These are phyloP conservation scores for Fulmarus glacialis DNA, from an alignment of 2,113 vertebrate species.

Conservation along the genomic window DNA sequence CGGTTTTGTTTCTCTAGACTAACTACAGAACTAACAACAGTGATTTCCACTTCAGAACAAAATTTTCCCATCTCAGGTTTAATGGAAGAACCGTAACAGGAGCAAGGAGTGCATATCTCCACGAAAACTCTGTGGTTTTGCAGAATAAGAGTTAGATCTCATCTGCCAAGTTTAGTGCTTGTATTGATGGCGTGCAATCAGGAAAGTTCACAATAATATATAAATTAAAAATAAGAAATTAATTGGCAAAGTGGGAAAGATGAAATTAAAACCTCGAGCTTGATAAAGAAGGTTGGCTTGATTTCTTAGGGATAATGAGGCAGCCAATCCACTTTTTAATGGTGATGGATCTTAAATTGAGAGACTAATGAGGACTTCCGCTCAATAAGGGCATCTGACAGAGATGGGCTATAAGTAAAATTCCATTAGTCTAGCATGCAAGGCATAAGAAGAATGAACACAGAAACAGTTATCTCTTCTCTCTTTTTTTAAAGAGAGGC, in stretches of 20 bases:
- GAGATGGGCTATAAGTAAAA: not conserved
- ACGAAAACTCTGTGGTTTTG: not conserved
- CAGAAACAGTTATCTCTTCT: not conserved
- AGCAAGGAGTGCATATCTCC: not conserved
- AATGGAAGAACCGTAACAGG: not conserved
- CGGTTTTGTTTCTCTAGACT: not conserved
- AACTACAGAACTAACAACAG: not conserved
- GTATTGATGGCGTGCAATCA: not conserved
- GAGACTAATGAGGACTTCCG: not conserved
- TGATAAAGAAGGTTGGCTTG: not conserved
- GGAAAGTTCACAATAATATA: not conserved
- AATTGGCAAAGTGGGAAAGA: not conserved
- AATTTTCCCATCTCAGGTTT: not conserved
- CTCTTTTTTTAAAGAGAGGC: not conserved
- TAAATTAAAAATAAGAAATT: not conserved
- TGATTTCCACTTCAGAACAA: not conserved
- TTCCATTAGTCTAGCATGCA: not conserved
- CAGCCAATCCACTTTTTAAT: not conserved
- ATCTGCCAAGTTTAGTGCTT: not conserved
- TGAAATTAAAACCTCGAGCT: not conserved
- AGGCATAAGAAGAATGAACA: not conserved
- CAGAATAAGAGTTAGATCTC: not conserved
- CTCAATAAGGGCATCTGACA: not conserved
- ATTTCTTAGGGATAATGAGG: not conserved
- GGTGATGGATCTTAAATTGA: not conserved